Evolutionary conservation across 2,888 invertebrate genomes (phyloP).

Genomic region (Monopis laevigella): DNA sequence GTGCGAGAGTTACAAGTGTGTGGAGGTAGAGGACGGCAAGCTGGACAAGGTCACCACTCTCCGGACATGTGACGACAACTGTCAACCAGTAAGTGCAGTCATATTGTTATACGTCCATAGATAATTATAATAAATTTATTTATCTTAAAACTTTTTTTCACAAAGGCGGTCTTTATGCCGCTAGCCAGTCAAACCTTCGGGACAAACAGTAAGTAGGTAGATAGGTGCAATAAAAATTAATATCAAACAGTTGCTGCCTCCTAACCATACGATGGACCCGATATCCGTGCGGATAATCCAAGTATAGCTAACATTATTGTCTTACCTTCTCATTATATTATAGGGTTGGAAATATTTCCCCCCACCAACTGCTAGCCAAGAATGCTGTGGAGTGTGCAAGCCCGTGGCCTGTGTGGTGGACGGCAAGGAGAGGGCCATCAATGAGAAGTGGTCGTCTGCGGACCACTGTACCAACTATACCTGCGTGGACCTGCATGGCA

Average conservation of each 20-base stretch:
- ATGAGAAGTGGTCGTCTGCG: constrained; percentile 66
- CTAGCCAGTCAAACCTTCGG: no score
- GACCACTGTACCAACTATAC: constrained; percentile 71
- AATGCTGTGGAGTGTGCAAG: constrained; percentile 74
- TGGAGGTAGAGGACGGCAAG: constrained; percentile 43
- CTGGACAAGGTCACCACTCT: constrained; percentile 61
- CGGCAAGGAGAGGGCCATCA: constrained; percentile 49
- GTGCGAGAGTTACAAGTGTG: constrained; percentile 66
- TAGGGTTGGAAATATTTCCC: constrained; percentile 71
- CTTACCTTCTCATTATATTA: background rate
- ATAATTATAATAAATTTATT: background rate
- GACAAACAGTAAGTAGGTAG: no score
- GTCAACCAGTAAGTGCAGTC: constrained; percentile 36
- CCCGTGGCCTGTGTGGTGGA: constrained; percentile 69
- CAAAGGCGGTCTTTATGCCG: no score
- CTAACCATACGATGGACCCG: background rate
- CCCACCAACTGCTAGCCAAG: constrained; percentile 37
- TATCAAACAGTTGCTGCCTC: no score
- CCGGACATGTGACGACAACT: constrained; percentile 57
- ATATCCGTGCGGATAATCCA: background rate
- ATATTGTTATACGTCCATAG: background rate
- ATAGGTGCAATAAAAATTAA: no score
- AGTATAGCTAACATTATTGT: background rate
- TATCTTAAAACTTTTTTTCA: no score
- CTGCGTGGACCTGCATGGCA: constrained; percentile 64